These are phyloP conservation scores for Xestia sexstrigata DNA, from an alignment of 2,888 invertebrate species.

Conservation along the genomic window DNA sequence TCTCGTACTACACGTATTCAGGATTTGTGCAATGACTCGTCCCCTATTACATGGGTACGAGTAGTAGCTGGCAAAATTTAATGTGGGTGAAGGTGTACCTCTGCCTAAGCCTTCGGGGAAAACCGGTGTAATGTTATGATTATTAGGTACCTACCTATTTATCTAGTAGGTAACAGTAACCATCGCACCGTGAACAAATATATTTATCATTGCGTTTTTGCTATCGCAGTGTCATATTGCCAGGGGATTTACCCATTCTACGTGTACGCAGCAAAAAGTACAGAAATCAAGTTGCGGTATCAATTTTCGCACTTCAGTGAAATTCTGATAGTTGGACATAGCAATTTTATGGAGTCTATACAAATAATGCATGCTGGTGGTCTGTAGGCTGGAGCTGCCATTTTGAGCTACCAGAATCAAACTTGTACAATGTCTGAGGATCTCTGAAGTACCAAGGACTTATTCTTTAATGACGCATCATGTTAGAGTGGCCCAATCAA, in stretches of 20 bases:
- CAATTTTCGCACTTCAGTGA: constrained; percentile 25
- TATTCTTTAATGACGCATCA: neutral
- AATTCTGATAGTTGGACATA: constrained; percentile 20
- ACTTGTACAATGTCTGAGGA: neutral
- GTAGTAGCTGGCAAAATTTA: too few relatives aligned
- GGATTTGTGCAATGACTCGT: too few relatives aligned
- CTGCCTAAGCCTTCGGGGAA: neutral
- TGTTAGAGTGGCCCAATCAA: neutral
- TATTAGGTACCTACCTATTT: neutral
- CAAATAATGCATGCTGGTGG: neutral
- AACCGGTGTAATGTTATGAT: neutral
- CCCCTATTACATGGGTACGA: too few relatives aligned
- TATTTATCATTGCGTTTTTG: constrained; percentile 27
- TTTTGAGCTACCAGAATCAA: neutral
- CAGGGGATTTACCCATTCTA: constrained; percentile 51
- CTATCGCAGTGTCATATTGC: constrained; percentile 41
- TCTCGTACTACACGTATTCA: too few relatives aligned
- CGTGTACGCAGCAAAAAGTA: constrained; percentile 27
- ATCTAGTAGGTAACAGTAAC: constrained; percentile 2
- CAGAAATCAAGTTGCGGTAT: constrained; percentile 31
- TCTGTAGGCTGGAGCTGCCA: neutral
- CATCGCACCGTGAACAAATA: constrained; percentile 1
- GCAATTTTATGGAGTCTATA: neutral
- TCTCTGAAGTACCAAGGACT: neutral
- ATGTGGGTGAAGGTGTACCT: neutral